Percentiles rank a stretch among this genome's conserved stretches.
Conservation (phyloP, 2,113 vertebrate species). For the Gobius niger region DNA sequence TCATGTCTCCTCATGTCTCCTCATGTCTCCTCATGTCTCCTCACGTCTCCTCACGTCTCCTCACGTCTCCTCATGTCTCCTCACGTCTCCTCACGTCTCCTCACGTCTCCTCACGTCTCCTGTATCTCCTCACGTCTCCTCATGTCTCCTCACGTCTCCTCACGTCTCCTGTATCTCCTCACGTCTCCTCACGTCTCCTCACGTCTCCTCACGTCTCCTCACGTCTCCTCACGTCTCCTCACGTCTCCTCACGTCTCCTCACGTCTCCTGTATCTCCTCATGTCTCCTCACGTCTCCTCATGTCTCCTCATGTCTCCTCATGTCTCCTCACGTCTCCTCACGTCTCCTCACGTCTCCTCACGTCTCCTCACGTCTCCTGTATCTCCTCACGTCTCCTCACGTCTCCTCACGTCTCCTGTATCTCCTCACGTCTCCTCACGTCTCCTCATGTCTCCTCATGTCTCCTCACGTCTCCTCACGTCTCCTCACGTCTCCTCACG, state of each 20-base stretch:
- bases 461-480: conserved; percentile 36
- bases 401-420: not conserved
- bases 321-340: not conserved
- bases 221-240: not conserved
- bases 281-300: no score
- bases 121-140: conserved; percentile 56
- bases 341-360: no score
- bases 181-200: conserved; percentile 38
- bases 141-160: no score
- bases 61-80: not conserved
- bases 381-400: no score
- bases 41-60: not conserved
- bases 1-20: not conserved
- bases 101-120: not conserved
- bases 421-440: no score
- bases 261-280: conserved; percentile 38
- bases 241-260: no score
- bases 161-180: not conserved
- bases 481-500: not conserved
- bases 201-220: not conserved
- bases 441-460: not conserved
- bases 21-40: conserved; percentile 39
- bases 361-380: not conserved
- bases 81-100: not conserved
- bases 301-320: conserved; percentile 38